A percentile compares a stretch with the other conserved stretches of the same genome.
phyloP scores from a whole-genome alignment of 2,113 vertebrate genomes.

The Steatornis caripensis region DNA sequence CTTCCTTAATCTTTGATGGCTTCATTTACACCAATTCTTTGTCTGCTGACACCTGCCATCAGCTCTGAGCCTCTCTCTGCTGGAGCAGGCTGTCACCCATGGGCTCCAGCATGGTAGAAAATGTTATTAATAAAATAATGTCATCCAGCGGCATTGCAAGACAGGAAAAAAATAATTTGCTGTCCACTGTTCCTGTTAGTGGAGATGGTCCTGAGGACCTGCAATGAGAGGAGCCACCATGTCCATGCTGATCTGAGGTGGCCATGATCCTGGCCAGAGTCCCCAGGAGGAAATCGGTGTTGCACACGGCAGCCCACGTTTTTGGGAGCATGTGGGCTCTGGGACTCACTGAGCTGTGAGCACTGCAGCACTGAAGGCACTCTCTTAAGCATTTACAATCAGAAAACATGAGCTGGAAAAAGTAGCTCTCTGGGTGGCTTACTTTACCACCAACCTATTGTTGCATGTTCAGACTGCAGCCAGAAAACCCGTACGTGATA shows the following conservation, averaged over 20 bases:
- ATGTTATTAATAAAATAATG: background rate
- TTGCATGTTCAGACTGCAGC: background rate
- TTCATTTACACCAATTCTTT: background rate
- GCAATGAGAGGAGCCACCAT: background rate
- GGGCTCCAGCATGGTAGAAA: background rate
- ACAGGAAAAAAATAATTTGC: background rate
- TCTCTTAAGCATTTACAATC: background rate
- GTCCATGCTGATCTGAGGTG: background rate
- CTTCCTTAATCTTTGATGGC: background rate
- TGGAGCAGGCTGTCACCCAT: background rate
- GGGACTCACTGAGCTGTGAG: background rate
- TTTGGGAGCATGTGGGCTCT: background rate
- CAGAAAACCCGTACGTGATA: background rate
- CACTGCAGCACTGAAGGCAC: background rate
- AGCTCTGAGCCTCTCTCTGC: background rate
- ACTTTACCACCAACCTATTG: background rate
- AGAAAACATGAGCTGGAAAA: background rate
- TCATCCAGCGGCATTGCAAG: background rate
- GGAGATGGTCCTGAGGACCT: background rate
- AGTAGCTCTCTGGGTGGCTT: background rate
- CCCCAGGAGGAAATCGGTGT: background rate
- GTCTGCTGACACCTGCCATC: slow-evolving; percentile 23
- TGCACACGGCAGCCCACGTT: background rate
- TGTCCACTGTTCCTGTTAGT: background rate
- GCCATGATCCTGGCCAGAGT: background rate